Evolutionary conservation across 1,140 invertebrate genomes (phyloP).

Genomic region (Diprion similis): DNA sequence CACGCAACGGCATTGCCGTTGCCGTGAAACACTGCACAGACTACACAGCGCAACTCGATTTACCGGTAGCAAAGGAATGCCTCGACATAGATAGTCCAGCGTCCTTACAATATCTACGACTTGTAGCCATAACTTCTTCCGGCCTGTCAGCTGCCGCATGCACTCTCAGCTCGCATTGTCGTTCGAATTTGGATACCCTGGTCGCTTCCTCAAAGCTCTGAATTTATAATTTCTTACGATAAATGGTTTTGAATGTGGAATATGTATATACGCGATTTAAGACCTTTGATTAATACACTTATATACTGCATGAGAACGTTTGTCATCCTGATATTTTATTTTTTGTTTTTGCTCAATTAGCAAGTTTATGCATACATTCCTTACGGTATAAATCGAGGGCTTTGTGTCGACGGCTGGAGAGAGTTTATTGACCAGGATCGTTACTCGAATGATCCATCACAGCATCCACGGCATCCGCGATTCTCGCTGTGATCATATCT

Average conservation of each 20-base stretch:
- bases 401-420: background rate
- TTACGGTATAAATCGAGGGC: too few species aligned
- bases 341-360: too few species aligned
- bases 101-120: background rate
- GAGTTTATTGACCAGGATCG: conserved; percentile 2
- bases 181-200: too few species aligned
- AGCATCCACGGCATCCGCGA: background rate
- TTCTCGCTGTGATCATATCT: background rate
- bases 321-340: too few species aligned
- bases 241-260: background rate
- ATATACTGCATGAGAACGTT: background rate
- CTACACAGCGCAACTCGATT: background rate
- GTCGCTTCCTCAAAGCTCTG: too few species aligned
- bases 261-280: background rate
- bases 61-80: background rate
- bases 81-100: background rate
- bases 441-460: background rate
- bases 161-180: too few species aligned
- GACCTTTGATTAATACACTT: conserved; percentile 14
- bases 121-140: conserved; percentile 8
- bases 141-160: conserved; percentile 17
- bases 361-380: too few species aligned
- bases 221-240: too few species aligned
- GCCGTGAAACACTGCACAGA: background rate
- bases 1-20: background rate